Base-by-base conservation (phyloP, 2,888 invertebrate species). In the Mycogona germanica region DNA sequence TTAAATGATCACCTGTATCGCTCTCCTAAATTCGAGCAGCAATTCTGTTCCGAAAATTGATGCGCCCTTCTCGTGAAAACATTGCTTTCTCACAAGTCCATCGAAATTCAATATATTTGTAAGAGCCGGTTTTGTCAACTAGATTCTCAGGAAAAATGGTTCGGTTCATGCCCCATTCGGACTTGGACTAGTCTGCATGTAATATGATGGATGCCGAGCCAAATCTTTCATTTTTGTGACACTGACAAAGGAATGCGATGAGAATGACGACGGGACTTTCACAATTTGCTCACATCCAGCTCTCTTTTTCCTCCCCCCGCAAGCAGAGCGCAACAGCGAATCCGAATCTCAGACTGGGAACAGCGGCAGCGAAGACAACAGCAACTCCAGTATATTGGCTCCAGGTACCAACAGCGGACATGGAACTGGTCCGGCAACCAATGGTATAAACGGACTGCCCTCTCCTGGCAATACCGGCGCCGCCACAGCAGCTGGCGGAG, bases 281-380 rank as follows among this genome's bases (percentile, higher is more conserved):
- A n/a, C n/a, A n/a, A n/a, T n/a, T n/a, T n/a, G n/a, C n/a, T n/a
- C n/a, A n/a, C n/a, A n/a, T n/a, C n/a, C n/a, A n/a, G n/a, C n/a
- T n/a, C n/a, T 3, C 23, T 41, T 21, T 17, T 21, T 48, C 29
- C 19, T 6, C n/a, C n/a, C n/a, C n/a, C n/a, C n/a, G 25, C 37
- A 25, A 84, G 84, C 47, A 54, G 59, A 57, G 68, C 78, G 84
- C 64, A 82, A 85, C 66, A 88, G 87, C 71, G 88, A 88, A 72
- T 84, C 86, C 41, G 88, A 88, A 72, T 87, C 87, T 14, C 85
- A 87, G 68, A 84, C 83, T 55, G 73, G 73, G 45, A 73, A 73
- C 66, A 75, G 75, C 62, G 75, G 74, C 56, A 74, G 73, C 62
- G 75, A 75, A 63, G 74, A 75, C 64, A 73, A 73, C 62, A 67